Base-by-base conservation (phyloP, 2,113 vertebrate genomes). In the Istiophorus platypterus region DNA sequence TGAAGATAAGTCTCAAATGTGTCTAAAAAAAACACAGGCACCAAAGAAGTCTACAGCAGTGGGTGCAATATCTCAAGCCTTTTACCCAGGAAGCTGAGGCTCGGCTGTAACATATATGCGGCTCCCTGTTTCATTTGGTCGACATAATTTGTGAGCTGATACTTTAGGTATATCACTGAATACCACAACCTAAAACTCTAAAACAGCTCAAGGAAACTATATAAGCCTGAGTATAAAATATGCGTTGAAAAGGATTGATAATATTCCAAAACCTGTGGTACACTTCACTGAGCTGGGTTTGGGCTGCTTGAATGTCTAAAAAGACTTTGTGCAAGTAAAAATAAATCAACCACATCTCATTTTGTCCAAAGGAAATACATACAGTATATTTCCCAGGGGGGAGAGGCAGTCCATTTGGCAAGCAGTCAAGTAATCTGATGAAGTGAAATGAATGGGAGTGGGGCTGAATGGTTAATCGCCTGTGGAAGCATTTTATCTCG, bases 391-490 rank as follows among this genome's bases (percentile, higher is more conserved):
- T 81, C 80, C 68, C 78, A 10, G 24, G 2, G 42, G 71, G 85
- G 18, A 41, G 72, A 81, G 63, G 71, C 70, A 82, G 86, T 84
- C 76, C 79, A 90, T 92, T 92, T 89, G 88, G 72, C 63, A 80
- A 88, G 81, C 76, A 87, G 86, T 89, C 81, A 89, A 84, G 79
- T 85, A 86, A 88, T 92, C 81, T 90, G 88, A 86, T 87, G 84
- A 85, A 88, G 83, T 81, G 84, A 90, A 91, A 91, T 91, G 81
- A 91, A 89, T 83, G 78, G 73, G 70, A 87, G 89, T 37, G 39
- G 64, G 76, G 78, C 68, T 82, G 87, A 84, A 88, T 83, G 81
- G 79, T 75, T 88, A 88, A 92, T 92, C 72, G 78, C 81, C 76
- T 80, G 81, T 85, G 86, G 85, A 92, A 81, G 85, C 80, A 79